A percentile compares a stretch with the other conserved stretches of the same genome.
Conservation (phyloP, 1,140 invertebrate species). For the Leptopilina boulardi region DNA sequence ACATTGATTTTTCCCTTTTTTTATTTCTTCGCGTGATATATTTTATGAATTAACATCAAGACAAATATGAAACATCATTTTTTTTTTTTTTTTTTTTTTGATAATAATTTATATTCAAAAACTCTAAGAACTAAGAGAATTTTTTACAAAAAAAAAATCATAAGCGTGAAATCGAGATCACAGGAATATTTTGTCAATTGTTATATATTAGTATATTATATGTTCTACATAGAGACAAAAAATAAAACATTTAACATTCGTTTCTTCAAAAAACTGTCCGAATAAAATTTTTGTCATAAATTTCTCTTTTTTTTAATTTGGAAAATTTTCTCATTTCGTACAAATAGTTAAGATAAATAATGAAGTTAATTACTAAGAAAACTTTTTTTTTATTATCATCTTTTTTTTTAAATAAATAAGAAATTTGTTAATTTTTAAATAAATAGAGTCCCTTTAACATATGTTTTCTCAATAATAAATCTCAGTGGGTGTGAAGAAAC, state of each 20-base stretch:
- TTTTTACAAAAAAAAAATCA: neutral
- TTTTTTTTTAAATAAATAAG: neutral
- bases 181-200: conserved; percentile 12
- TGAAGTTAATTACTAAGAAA: too few relatives aligned
- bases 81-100: neutral
- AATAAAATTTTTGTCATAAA: neutral
- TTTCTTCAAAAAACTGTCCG: neutral
- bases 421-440: conserved; percentile 21
- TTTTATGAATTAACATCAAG: neutral
- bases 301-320: neutral
- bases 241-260: neutral
- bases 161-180: conserved; percentile 20
- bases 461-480: conserved; percentile 31
- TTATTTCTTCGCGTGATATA: neutral
- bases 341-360: too few relatives aligned
- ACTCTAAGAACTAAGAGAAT: neutral
- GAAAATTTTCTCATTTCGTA: neutral
- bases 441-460: conserved; percentile 4
- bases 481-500: conserved; percentile 26
- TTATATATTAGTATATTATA: neutral
- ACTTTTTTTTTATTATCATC: too few relatives aligned
- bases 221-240: neutral
- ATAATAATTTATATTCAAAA: neutral
- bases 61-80: conserved; percentile 6
- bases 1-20: conserved; percentile 25